Conservation (phyloP, 1,140 invertebrate species). For the Dryas iulia region DNA sequence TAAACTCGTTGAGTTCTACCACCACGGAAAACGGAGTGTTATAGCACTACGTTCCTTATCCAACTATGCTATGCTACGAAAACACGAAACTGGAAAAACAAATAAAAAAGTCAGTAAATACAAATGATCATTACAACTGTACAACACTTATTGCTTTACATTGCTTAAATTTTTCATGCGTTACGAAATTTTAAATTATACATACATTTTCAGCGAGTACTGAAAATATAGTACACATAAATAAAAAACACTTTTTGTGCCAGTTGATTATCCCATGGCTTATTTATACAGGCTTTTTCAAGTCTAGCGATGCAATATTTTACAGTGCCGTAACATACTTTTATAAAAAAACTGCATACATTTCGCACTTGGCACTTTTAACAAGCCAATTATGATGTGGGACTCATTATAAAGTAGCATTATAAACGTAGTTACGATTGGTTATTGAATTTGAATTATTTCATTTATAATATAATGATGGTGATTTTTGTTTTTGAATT, state of each 20-base stretch:
- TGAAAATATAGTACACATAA: slow-evolving; percentile 18
- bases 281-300: slow-evolving; percentile 22
- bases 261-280: slow-evolving; percentile 22
- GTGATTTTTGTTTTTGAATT: too few species aligned
- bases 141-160: not conserved
- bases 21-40: too few species aligned
- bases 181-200: slow-evolving; percentile 3
- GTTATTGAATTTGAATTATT: not conserved
- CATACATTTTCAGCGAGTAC: not conserved
- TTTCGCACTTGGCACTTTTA: not conserved
- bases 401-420: not conserved
- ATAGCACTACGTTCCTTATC: too few species aligned
- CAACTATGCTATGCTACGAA: too few species aligned
- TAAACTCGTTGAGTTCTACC: too few species aligned
- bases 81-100: not conserved
- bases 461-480: too few species aligned
- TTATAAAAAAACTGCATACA: not conserved
- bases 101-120: not conserved
- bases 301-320: slow-evolving; percentile 19
- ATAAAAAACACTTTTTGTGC: slow-evolving; percentile 21
- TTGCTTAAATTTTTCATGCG: not conserved
- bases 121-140: not conserved
- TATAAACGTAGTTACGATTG: not conserved
- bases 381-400: not conserved
- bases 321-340: not conserved